Conservation (phyloP, 2,888 invertebrate species). For the Doris montereyensis region DNA sequence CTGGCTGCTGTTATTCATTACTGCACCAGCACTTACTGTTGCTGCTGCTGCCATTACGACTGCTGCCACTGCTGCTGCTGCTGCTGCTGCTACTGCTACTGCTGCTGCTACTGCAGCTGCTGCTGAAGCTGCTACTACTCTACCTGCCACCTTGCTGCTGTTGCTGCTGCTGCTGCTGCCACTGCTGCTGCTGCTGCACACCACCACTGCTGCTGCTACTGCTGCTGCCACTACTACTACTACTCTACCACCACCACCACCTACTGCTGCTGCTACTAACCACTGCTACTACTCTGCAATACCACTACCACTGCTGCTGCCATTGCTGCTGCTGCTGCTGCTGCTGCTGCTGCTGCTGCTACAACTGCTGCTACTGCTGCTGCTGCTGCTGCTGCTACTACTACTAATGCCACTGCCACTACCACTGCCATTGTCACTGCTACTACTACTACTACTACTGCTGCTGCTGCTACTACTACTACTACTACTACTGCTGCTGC, state of each 20-base stretch:
- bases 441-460: conserved; percentile 20
- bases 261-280: neutral
- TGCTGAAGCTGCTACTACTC: conserved; percentile 10
- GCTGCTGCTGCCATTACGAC: neutral
- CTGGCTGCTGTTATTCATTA: no score
- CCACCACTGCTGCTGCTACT: neutral
- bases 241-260: neutral
- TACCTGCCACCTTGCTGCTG: conserved; percentile 8
- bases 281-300: neutral
- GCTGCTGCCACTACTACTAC: neutral
- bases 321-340: conserved; percentile 2
- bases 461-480: neutral
- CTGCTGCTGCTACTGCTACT: conserved; percentile 20
- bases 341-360: conserved; percentile 16
- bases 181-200: neutral
- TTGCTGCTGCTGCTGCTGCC: neutral
- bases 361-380: conserved; percentile 15
- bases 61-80: conserved; percentile 11
- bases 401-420: conserved; percentile 8
- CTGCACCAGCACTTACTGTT: no score
- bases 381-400: conserved; percentile 20
- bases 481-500: neutral
- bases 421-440: conserved; percentile 12
- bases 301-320: neutral
- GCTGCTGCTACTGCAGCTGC: conserved; percentile 15